phyloP scores from a whole-genome alignment of 1,140 invertebrate species.

The Kradibia gibbosae region DNA sequence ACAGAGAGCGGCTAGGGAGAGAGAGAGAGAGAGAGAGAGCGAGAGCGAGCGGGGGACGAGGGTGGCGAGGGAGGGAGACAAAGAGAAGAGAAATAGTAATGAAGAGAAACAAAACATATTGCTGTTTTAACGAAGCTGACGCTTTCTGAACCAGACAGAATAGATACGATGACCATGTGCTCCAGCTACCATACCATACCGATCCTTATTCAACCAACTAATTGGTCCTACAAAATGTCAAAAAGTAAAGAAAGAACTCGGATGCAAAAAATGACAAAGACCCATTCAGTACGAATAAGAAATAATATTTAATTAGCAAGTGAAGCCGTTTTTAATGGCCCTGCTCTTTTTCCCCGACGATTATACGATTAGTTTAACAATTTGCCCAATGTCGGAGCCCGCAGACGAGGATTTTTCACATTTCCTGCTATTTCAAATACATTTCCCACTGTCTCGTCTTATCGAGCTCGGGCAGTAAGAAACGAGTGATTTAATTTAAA shows the following conservation, averaged over 20 bases:
- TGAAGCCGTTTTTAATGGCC: no score
- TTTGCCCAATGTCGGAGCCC: no score
- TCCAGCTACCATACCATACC: background rate
- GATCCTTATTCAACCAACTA: constrained; percentile 5
- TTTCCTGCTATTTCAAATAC: no score
- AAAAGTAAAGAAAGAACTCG: background rate
- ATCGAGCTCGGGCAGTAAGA: no score
- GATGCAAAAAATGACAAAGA: constrained; percentile 20
- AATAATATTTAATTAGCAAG: no score
- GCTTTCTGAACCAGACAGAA: constrained; percentile 37
- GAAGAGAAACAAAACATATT: constrained; percentile 72
- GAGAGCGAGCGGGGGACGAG: constrained; percentile 50
- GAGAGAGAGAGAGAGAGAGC: constrained; percentile 48
- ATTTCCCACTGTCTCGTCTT: no score
- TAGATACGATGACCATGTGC: constrained; percentile 4
- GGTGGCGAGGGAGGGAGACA: constrained; percentile 3
- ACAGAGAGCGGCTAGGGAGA: background rate
- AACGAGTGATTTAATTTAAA: no score
- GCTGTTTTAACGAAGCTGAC: constrained; percentile 72
- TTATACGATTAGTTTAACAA: no score
- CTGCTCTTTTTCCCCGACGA: no score
- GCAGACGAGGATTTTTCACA: no score
- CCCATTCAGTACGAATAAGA: no score
- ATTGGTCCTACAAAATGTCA: constrained; percentile 39
- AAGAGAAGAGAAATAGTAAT: constrained; percentile 48